Base-by-base conservation (phyloP, 2,797 vertebrate genomes). In the Leptatherina wallacei region DNA sequence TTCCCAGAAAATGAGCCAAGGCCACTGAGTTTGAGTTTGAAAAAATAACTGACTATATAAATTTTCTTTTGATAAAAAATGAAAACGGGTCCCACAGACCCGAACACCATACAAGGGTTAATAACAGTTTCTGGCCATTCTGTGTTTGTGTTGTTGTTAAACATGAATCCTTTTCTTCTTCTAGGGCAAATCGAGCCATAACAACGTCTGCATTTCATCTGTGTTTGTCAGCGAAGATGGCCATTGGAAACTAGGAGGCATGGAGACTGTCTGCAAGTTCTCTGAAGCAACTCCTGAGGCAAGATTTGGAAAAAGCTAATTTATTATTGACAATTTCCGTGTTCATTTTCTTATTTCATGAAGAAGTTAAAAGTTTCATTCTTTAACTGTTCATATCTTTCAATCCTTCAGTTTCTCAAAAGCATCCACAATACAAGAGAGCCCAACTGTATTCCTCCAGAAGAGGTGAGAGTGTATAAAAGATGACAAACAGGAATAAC, bases 181-280 rank as follows among this genome's bases (percentile, higher is more conserved):
- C 2, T 79, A 99, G 98, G 98, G 98, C 47, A 97, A 96, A 81
- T 94, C 97, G 1, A 98, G 96, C 0, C 98, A 99, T 94, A 99
- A 99, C 96, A 99, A 98, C 1, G 91, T 99, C 60, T 98, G 96
- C 82, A 81, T 96, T 38, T 96, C 97, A 0, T 98, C 97, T 0
- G 91, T 99, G 29, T 99, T 98, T 88, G 96, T 99, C 80, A 97
- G 97, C 68, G 97, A 99, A 84, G 98, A 98, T 55, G 98, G 98
- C 35, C 97, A 98, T 77, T 99, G 98, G 98, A 99, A 97, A 84
- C 94, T 99, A 51, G 98, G 98, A 67, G 98, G 97, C 65, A 99
- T 99, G 98, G 98, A 99, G 77, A 98, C 96, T 0, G 96, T 99
- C 54, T 99, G 98, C 92, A 96, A 93, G 68, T 96, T 97, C 82